Conservation (phyloP, 2,797 vertebrate species). For the Masticophis lateralis region DNA sequence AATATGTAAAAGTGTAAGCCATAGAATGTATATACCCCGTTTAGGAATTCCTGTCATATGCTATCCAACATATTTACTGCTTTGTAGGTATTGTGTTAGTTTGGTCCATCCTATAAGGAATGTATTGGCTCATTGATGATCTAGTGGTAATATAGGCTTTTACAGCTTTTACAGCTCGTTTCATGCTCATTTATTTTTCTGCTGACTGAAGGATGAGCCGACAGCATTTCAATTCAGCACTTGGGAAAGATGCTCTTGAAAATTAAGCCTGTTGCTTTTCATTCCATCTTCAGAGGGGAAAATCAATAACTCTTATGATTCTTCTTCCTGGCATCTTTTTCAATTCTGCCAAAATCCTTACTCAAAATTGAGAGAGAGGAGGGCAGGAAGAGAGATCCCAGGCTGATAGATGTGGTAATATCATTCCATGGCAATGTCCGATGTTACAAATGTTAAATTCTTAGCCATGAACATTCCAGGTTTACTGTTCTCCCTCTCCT, state of each 20-base stretch:
- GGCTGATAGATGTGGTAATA: neutral
- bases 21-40: neutral
- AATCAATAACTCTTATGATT: neutral
- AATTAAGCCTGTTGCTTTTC: conserved; percentile 3
- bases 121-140: neutral
- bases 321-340: neutral
- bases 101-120: neutral
- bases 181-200: neutral
- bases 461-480: neutral
- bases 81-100: neutral
- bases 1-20: neutral
- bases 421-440: neutral
- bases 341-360: neutral
- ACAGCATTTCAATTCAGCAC: neutral
- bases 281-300: neutral
- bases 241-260: neutral
- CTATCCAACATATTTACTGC: neutral
- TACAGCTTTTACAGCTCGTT: neutral
- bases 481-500: neutral
- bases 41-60: neutral
- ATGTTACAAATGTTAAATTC: too few relatives aligned
- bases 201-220: neutral
- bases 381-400: neutral
- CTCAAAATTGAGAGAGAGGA: neutral
- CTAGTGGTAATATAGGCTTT: neutral